phyloP scores from a whole-genome alignment of 1,140 invertebrate species.

The Myzus persicae region DNA sequence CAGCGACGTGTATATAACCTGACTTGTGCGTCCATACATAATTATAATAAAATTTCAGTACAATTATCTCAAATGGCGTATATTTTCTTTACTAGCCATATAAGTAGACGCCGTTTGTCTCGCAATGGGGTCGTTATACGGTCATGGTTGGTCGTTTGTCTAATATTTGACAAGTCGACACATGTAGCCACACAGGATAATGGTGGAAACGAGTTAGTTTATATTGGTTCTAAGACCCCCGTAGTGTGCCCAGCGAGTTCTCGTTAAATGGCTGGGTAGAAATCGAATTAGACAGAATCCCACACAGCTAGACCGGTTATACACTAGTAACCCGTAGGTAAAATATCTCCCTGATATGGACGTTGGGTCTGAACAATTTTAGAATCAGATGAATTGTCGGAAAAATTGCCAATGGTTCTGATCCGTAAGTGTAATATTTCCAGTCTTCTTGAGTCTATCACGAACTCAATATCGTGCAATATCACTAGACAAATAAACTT shows the following conservation, averaged over 20 bases:
- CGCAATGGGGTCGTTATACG: no score
- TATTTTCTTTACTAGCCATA: not conserved
- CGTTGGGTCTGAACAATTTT: not conserved
- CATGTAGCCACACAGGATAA: not conserved
- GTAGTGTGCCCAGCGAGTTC: not conserved
- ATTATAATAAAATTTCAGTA: not conserved
- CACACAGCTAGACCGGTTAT: not conserved
- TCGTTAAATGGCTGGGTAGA: not conserved
- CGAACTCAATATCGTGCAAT: not conserved
- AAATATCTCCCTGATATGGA: not conserved
- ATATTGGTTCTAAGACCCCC: not conserved
- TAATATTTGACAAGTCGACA: not conserved
- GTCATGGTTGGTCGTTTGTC: not conserved
- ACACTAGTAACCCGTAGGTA: not conserved
- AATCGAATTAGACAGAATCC: not conserved
- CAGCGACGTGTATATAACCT: not conserved
- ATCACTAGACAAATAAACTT: not conserved
- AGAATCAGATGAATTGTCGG: not conserved
- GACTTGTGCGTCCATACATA: not conserved
- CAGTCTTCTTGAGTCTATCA: not conserved
- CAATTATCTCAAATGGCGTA: not conserved
- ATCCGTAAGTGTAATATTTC: not conserved
- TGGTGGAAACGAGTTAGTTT: not conserved
- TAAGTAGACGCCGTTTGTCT: not conserved
- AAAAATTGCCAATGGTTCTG: not conserved